phyloP scores from a whole-genome alignment of 2,113 vertebrate genomes.

The Dermatemys mawii region DNA sequence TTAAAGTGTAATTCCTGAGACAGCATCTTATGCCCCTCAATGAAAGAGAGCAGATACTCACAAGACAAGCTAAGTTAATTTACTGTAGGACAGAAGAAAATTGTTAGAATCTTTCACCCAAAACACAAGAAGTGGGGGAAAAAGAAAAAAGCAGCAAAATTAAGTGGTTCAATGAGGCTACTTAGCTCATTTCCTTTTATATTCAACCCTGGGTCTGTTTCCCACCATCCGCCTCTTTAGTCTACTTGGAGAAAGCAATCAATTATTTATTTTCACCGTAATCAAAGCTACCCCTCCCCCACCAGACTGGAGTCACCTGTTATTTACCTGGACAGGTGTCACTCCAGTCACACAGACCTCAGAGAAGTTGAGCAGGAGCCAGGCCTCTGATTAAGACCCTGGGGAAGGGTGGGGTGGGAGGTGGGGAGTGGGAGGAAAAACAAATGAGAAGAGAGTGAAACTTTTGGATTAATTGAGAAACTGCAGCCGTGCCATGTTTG shows the following conservation, averaged over 20 bases:
- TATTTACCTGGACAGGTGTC: slow-evolving; percentile 17
- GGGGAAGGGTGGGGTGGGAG: background rate
- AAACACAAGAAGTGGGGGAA: background rate
- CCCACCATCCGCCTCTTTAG: background rate
- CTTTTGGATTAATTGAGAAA: slow-evolving; percentile 53
- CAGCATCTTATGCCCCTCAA: background rate
- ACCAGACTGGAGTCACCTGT: background rate
- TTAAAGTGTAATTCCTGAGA: background rate
- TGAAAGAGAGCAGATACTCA: background rate
- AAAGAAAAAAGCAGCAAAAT: background rate
- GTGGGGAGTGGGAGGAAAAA: slow-evolving; percentile 3
- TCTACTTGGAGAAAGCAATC: background rate
- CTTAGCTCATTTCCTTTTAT: background rate
- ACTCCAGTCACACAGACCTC: background rate
- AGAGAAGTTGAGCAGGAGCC: background rate
- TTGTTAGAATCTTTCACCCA: background rate
- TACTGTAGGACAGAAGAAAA: background rate
- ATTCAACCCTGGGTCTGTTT: background rate
- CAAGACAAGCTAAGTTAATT: background rate
- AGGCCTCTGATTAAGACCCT: slow-evolving; percentile 25
- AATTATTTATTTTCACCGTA: background rate
- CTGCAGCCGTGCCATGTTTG: slow-evolving; percentile 25
- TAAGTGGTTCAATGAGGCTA: background rate
- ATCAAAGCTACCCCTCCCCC: background rate
- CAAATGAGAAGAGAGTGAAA: slow-evolving; percentile 15